phyloP scores from a whole-genome alignment of 2,797 vertebrate genomes.

The Falco berigora region DNA sequence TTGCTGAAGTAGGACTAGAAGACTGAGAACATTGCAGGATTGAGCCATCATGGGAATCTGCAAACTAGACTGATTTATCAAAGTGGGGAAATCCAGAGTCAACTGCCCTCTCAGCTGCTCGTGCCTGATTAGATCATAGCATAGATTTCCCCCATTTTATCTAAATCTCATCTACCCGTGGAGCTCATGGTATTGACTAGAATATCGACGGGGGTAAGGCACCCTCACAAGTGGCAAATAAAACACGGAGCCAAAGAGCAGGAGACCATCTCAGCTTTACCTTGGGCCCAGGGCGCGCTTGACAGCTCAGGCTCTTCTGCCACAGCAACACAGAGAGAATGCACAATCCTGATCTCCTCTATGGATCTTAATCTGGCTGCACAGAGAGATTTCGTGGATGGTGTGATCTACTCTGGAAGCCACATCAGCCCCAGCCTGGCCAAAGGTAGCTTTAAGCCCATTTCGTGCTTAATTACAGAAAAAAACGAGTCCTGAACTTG shows the following conservation, averaged over 20 bases:
- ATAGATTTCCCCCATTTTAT: neutral
- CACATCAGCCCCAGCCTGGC: neutral
- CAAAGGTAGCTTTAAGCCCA: neutral
- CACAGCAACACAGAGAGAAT: neutral
- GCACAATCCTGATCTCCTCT: neutral
- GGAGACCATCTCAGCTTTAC: neutral
- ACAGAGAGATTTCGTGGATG: neutral
- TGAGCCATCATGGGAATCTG: neutral
- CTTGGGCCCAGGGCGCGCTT: fast-evolving
- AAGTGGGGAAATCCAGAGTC: neutral
- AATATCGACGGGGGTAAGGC: fast-evolving
- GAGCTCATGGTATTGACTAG: neutral
- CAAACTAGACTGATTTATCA: neutral
- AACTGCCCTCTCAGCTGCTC: neutral
- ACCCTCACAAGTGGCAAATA: fast-evolving
- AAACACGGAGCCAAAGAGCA: neutral
- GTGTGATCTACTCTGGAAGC: neutral
- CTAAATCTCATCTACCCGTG: neutral
- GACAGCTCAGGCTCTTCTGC: neutral
- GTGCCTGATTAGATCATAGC: slow-evolving; percentile 16
- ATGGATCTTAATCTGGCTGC: neutral
- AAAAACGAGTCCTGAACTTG: neutral
- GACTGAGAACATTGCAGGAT: fast-evolving
- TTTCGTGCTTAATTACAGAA: neutral
- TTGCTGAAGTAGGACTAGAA: neutral